Base-by-base conservation (phyloP, 2,113 vertebrate genomes). In the Astatotilapia flaviijosephi region DNA sequence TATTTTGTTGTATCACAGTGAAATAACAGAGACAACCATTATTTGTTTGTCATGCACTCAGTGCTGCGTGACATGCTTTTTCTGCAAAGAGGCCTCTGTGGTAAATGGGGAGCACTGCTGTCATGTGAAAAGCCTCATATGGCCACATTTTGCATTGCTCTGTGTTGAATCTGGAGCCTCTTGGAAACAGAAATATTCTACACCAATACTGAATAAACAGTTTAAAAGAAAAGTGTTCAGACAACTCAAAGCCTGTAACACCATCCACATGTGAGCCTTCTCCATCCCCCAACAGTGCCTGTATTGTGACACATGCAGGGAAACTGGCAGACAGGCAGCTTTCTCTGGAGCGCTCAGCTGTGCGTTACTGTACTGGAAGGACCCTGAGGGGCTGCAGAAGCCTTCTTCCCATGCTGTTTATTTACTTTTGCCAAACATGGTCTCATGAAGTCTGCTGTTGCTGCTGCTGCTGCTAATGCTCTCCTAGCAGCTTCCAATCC, bases 301-400 rank as follows among this genome's bases (percentile, higher is more conserved):
- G 60, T 70, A 84, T 58, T 28, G 40, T 83, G 62, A 83, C 85
- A 90, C 85, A 84, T 56, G 65, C 83, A 40, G 86, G 83, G 40
- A 19, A 79, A 80, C 86, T 83, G 86, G 75, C 88, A 88, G 88
- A 86, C 58, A 45, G 79, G 75, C 83, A 40, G 23, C 51, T 26
- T 81, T 83, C 89, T 91, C 77, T n/a, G 40, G 83, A 88, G 92
- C 80, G 13, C 88, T 91, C 92, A 86, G 88, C 89, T 92, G 89
- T 87, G 79, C 11, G 26, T 73, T 89, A 91, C 92, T 92, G 90
- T 92, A 94, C 87, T 87, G 45, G 2, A 9, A 54, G 53, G 54
- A 42, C 87, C 92, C 84, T 1, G 45, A n/a, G 83, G 89, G 91
- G 31, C 33, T 37, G 19, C 5, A 2, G 86, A 60, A 83, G 83